Percentiles rank a stretch among this genome's conserved stretches.
Evolutionary conservation across 2,797 vertebrate species (phyloP).

Genomic region (Halcyon leucocephala): DNA sequence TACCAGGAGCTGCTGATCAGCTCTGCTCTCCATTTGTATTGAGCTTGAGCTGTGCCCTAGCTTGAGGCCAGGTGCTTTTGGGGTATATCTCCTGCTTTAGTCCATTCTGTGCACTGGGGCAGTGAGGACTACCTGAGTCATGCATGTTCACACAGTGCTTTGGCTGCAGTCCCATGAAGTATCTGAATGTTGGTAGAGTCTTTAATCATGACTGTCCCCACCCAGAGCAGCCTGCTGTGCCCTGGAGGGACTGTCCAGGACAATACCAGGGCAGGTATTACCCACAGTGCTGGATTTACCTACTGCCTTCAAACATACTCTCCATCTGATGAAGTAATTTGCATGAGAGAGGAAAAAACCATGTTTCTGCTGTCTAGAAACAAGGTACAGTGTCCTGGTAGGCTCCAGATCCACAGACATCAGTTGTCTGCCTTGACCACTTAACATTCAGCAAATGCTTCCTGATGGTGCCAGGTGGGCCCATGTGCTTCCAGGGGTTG

Average conservation of each 20-base stretch:
- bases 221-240: not conserved
- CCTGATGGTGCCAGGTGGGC: not conserved
- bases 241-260: not conserved
- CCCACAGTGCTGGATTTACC: not conserved
- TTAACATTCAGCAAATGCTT: not conserved
- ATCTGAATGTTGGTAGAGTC: not conserved
- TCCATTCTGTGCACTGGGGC: rapidly evolving
- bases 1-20: not conserved
- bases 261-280: not conserved
- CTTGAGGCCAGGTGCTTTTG: not conserved
- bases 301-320: not conserved
- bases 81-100: not conserved
- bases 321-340: not conserved
- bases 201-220: not conserved
- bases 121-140: not conserved
- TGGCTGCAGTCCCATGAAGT: not conserved
- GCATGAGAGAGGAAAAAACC: not conserved
- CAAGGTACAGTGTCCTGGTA: not conserved
- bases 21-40: not conserved
- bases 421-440: not conserved
- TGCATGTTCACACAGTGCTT: not conserved
- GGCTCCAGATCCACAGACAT: not conserved
- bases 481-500: not conserved
- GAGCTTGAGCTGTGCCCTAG: not conserved
- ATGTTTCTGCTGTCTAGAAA: not conserved